Evolutionary conservation across 1,140 invertebrate genomes (phyloP).

Genomic region (Apolygus lucorum): DNA sequence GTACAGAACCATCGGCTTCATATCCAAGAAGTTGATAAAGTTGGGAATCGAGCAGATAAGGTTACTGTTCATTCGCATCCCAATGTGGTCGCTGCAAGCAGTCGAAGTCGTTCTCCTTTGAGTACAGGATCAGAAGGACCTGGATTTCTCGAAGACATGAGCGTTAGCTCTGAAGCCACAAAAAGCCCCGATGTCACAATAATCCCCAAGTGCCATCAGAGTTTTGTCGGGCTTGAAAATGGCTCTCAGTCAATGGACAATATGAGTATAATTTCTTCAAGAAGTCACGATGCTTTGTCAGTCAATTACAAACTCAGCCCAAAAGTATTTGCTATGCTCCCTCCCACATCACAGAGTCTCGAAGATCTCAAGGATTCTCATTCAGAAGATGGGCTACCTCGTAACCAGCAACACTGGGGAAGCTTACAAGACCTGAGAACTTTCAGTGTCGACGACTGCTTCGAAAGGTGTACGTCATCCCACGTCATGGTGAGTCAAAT

Average conservation of each 20-base stretch:
- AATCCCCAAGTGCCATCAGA: conserved; percentile 20
- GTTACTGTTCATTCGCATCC: conserved; percentile 48
- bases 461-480: not conserved
- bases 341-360: conserved; percentile 43
- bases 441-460: conserved; percentile 31
- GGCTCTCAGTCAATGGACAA: conserved; percentile 31
- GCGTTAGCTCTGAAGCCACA: conserved; percentile 32
- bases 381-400: conserved; percentile 30
- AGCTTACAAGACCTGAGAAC: conserved; percentile 50
- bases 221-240: conserved; percentile 19
- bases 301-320: conserved; percentile 45
- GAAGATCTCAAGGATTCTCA: conserved; percentile 46
- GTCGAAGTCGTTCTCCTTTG: conserved; percentile 34
- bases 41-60: conserved; percentile 32
- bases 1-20: conserved; percentile 48
- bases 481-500: not conserved
- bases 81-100: conserved; percentile 35
- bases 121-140: conserved; percentile 34
- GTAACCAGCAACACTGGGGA: conserved; percentile 42
- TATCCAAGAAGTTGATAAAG: conserved; percentile 37
- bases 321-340: conserved; percentile 44
- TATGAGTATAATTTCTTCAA: conserved; percentile 33
- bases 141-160: conserved; percentile 34
- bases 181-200: conserved; percentile 34
- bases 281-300: conserved; percentile 35